phyloP scores from a whole-genome alignment of 2,888 invertebrate species.

The Drosophila basisetae region DNA sequence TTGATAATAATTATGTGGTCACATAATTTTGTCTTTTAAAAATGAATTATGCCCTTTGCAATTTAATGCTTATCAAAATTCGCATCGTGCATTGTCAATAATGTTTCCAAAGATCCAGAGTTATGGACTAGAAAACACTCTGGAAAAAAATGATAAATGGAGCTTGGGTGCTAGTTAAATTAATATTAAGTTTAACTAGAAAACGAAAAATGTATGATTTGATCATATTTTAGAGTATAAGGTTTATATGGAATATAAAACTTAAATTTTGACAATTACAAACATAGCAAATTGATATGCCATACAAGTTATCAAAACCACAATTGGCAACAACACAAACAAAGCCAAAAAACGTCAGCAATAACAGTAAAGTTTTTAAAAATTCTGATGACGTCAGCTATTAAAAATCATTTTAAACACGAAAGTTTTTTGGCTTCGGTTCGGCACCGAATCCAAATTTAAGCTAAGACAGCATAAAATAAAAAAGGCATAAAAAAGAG shows the following conservation, averaged over 20 bases:
- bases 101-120: background rate
- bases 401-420: slow-evolving; percentile 49
- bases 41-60: slow-evolving; percentile 18
- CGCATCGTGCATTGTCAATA: slow-evolving; percentile 31
- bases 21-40: slow-evolving; percentile 8
- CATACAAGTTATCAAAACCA: slow-evolving; percentile 2
- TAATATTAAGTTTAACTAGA: background rate
- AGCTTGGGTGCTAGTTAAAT: background rate
- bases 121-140: slow-evolving; percentile 10
- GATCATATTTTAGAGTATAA: background rate
- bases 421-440: slow-evolving; percentile 43
- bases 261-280: background rate
- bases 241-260: background rate
- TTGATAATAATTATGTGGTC: slow-evolving; percentile 16
- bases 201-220: background rate
- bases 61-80: slow-evolving; percentile 58
- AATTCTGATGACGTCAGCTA: slow-evolving; percentile 74
- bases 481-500: slow-evolving; percentile 27
- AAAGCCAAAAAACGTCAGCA: slow-evolving; percentile 38
- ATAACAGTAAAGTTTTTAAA: slow-evolving; percentile 65
- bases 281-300: slow-evolving; percentile 11
- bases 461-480: slow-evolving; percentile 46
- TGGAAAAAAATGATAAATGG: background rate
- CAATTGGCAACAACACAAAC: slow-evolving; percentile 33
- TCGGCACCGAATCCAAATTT: slow-evolving; percentile 48